Evolutionary conservation across 2,888 invertebrate genomes (phyloP).

Genomic region (Flexamia atlantica): DNA sequence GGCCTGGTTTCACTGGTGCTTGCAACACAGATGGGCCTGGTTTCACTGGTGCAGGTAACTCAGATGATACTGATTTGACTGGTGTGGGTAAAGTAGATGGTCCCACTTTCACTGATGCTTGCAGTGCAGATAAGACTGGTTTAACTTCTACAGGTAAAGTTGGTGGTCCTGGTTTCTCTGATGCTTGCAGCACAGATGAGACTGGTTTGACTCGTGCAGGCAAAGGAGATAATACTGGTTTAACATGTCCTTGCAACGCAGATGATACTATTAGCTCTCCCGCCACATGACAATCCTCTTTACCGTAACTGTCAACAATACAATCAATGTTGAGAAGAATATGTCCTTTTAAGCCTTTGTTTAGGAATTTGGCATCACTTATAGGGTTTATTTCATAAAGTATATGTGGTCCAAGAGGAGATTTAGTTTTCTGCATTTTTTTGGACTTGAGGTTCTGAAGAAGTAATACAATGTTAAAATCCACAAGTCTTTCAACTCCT

Average conservation of each 20-base stretch:
- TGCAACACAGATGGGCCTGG: not conserved
- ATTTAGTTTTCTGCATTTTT: not conserved
- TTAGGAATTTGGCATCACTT: not conserved
- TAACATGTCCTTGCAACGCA: not conserved
- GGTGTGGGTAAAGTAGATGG: no score
- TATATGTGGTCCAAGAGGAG: conserved; percentile 10
- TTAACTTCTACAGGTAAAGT: no score
- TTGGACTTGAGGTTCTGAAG: not conserved
- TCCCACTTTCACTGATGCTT: no score
- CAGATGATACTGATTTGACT: not conserved
- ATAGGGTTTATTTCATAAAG: conserved; percentile 20
- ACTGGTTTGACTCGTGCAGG: no score
- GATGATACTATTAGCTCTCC: not conserved
- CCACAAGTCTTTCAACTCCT: not conserved
- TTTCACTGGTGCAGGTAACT: not conserved
- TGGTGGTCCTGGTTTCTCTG: no score
- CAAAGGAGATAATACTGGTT: no score
- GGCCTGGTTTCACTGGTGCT: not conserved
- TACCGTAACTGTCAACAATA: not conserved
- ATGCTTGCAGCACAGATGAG: no score
- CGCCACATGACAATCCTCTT: not conserved
- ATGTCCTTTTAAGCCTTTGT: conserved; percentile 2
- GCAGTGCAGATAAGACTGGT: no score
- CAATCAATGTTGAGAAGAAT: not conserved
- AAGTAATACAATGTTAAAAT: not conserved